These are phyloP conservation scores for Lordiphosa andalusiaca DNA, from an alignment of 2,888 invertebrate species.

Conservation along the genomic window DNA sequence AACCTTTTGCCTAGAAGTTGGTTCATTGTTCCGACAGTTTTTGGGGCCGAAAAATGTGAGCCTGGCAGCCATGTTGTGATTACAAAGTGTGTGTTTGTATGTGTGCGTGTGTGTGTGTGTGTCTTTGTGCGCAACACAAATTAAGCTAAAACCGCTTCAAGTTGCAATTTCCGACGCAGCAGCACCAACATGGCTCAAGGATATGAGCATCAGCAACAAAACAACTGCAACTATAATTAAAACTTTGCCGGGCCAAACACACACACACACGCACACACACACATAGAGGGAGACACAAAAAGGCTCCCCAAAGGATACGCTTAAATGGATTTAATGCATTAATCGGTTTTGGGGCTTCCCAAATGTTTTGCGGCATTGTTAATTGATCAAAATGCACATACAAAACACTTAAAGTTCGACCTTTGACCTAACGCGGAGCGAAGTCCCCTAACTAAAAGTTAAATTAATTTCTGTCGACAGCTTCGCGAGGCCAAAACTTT, in stretches of 20 bases:
- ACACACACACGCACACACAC: constrained; percentile 4
- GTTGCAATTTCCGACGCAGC: constrained; percentile 68
- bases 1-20: constrained; percentile 6
- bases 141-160: constrained; percentile 71
- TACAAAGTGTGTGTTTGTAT: constrained; percentile 19
- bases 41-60: constrained; percentile 20
- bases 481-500: constrained; percentile 51
- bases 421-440: constrained; percentile 5
- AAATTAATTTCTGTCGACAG: constrained; percentile 63
- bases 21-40: constrained; percentile 33
- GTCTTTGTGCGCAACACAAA: constrained; percentile 45
- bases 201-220: constrained; percentile 31
- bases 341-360: constrained; percentile 48
- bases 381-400: constrained; percentile 58
- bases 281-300: constrained; percentile 3
- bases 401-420: constrained; percentile 28
- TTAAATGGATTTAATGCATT: constrained; percentile 57
- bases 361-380: constrained; percentile 50
- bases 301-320: constrained; percentile 15
- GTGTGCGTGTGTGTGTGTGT: constrained; percentile 8
- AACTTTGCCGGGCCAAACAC: constrained; percentile 42
- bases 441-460: constrained; percentile 39
- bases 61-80: constrained; percentile 23
- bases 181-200: constrained; percentile 52
- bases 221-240: constrained; percentile 66